Percentiles rank a stretch among this genome's conserved stretches.
Evolutionary conservation across 2,888 invertebrate species (phyloP).

Genomic region (Diaperis boleti): DNA sequence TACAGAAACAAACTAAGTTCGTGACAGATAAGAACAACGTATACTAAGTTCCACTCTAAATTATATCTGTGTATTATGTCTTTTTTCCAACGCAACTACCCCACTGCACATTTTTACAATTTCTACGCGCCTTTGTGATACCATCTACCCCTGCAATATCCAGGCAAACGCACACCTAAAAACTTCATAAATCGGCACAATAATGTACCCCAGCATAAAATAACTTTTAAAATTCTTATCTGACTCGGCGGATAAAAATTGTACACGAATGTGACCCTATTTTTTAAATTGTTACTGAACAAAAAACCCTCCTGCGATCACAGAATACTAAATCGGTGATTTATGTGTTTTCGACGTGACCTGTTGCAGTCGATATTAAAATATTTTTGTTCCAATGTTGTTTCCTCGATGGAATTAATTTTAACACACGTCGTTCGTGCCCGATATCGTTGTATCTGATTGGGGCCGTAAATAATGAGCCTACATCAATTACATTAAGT

Average conservation of each 20-base stretch:
- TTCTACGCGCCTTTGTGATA: neutral
- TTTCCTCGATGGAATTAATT: neutral
- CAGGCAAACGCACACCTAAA: neutral
- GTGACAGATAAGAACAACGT: neutral
- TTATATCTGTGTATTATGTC: no score
- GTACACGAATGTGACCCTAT: neutral
- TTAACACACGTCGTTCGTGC: constrained; percentile 8
- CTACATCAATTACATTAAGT: constrained; percentile 27
- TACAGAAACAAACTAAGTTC: no score
- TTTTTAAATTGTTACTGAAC: neutral
- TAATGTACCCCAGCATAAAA: neutral
- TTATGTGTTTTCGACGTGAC: neutral
- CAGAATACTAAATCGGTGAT: constrained; percentile 1
- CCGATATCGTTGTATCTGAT: constrained; percentile 15
- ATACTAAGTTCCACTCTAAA: neutral
- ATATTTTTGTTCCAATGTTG: neutral
- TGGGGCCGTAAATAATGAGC: constrained; percentile 13
- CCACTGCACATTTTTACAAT: neutral
- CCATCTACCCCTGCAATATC: neutral
- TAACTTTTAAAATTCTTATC: constrained; percentile 3
- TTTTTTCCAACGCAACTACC: no score
- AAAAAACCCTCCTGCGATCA: no score
- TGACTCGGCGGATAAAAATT: neutral
- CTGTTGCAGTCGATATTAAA: constrained; percentile 3
- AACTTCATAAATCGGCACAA: neutral